phyloP scores from a whole-genome alignment of 2,113 vertebrate genomes.

The Nyctereutes procyonoides region DNA sequence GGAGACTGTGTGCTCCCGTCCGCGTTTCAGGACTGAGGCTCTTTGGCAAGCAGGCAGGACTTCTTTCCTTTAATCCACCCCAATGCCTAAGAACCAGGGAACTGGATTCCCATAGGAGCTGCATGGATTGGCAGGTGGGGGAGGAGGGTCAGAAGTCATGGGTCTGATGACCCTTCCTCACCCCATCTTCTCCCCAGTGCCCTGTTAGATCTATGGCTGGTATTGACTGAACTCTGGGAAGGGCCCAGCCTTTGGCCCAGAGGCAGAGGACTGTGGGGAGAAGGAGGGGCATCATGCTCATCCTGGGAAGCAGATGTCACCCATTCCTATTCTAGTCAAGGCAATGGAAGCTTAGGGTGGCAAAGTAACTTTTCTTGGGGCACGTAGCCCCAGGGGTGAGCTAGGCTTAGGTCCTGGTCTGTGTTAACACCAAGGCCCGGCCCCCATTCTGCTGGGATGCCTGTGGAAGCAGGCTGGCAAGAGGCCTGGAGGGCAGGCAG shows the following conservation, averaged over 20 bases:
- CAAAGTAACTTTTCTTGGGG: not conserved
- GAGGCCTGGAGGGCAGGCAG: not conserved
- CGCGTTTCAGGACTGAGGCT: not conserved
- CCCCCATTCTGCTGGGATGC: not conserved
- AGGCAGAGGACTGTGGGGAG: not conserved
- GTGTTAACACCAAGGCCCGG: not conserved
- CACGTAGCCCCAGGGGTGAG: not conserved
- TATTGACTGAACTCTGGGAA: constrained; percentile 26
- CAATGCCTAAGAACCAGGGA: not conserved
- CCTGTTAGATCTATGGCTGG: constrained; percentile 57
- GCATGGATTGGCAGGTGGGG: not conserved
- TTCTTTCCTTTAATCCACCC: not conserved
- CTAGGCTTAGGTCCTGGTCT: too few relatives aligned
- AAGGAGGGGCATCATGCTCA: fast-evolving
- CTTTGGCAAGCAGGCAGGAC: not conserved
- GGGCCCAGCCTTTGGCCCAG: not conserved
- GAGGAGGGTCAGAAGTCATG: constrained; percentile 39
- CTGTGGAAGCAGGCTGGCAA: not conserved
- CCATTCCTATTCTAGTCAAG: not conserved
- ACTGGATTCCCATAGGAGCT: not conserved
- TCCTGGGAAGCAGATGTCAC: not conserved
- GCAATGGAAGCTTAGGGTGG: not conserved
- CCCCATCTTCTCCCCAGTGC: constrained; percentile 55
- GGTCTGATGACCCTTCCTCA: not conserved
- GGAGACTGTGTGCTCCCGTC: not conserved